Evolutionary conservation across 2,113 vertebrate genomes (phyloP).

Genomic region (Drymodes brunneopygia): DNA sequence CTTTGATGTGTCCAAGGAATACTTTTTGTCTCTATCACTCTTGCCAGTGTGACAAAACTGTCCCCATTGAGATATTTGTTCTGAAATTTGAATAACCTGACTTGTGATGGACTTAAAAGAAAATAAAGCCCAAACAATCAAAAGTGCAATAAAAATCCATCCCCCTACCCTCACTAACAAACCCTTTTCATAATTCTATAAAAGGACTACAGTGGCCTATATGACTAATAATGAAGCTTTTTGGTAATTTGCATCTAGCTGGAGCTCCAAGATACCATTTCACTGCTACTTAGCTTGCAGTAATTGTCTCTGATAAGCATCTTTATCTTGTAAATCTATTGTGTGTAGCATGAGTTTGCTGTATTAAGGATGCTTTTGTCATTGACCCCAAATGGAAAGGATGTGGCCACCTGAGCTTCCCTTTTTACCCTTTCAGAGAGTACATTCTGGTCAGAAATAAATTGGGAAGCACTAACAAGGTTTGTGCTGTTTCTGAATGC

Average conservation of each 20-base stretch:
- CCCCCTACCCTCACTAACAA: background rate
- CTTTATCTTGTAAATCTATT: background rate
- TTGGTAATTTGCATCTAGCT: background rate
- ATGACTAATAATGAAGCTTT: background rate
- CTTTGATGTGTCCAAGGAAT: background rate
- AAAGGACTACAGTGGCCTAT: background rate
- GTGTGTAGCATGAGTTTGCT: background rate
- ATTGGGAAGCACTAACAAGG: background rate
- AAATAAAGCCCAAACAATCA: background rate
- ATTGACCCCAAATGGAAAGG: background rate
- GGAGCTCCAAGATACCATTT: background rate
- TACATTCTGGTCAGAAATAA: slow-evolving; percentile 1
- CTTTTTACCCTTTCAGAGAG: background rate
- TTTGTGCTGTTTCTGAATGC: background rate
- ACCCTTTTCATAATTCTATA: background rate
- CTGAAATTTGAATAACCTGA: background rate
- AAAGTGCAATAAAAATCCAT: background rate
- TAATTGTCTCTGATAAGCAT: slow-evolving; percentile 1
- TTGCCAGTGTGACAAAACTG: background rate
- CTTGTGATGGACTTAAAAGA: background rate
- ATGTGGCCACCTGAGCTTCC: slow-evolving; percentile 18
- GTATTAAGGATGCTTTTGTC: background rate
- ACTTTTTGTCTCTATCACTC: background rate
- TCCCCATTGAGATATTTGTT: background rate
- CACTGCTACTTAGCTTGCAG: slow-evolving; percentile 19